Base-by-base conservation (phyloP, 1,140 invertebrate species). In the Leptinotarsa defecta region DNA sequence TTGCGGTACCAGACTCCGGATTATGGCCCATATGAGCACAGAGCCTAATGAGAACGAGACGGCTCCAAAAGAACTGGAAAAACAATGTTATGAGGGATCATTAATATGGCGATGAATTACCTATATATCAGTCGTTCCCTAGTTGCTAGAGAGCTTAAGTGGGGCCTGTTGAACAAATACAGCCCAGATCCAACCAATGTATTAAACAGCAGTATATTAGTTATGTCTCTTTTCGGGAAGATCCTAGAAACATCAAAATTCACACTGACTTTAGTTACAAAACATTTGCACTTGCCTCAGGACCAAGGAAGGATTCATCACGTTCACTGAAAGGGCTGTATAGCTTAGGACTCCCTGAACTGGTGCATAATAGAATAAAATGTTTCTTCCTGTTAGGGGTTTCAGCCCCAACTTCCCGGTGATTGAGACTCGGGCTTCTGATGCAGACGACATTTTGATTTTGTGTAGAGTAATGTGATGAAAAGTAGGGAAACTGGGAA, bases 21-120 rank as follows among this genome's bases (percentile, higher is more conserved):
- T 85, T 27, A 94, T 88, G 1, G 92, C 92, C 91, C 92, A 93
- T 43, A 90, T 85, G 4, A 94, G 84, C 6, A 94, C 90, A 1
- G 92, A 93, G 22, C 93, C 92, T 83, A 94, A 90, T 71, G 90
- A 92, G 81, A 94, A 90, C 19, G 93, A 86, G 6, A 90, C 80
- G 49, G 91, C 89, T 19, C 91, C 91, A 77, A 91, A 88, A n/a
- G 87, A 79, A 83, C 91, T 91, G 82, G 65, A 86, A 86, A 48
- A 65, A 49, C 64, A 70, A 71, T 43, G 34, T 20, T 68, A 15
- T 52, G 71, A 75, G 68, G 64, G 22, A 70, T 70, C 78, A 61
- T 8, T 61, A n/a, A 75, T 6, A 69, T n/a, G 78, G 75, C 27
- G 2, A 6, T 74, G 34, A 75, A 76, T 76, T 86, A 90, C 91